Conservation (phyloP, 2,113 vertebrate genomes). For the Dromiciops gliroides region DNA sequence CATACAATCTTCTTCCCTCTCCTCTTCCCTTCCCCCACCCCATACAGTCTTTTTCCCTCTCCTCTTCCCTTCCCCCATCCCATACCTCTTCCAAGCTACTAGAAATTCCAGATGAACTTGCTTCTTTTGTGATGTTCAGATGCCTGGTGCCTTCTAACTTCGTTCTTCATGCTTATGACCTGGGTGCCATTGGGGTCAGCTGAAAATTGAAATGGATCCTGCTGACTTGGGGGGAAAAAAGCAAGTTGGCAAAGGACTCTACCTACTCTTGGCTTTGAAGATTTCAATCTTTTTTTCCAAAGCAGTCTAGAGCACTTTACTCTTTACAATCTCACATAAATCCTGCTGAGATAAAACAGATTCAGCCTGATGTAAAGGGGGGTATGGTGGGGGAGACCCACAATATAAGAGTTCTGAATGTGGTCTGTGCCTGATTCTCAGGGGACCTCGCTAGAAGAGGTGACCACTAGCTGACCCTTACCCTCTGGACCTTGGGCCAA, state of each 20-base stretch:
- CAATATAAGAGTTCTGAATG: background rate
- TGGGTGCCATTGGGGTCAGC: background rate
- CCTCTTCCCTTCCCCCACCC: background rate
- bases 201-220: background rate
- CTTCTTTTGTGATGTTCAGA: background rate
- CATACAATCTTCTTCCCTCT: background rate
- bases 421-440: background rate
- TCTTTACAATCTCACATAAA: background rate
- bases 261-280: background rate
- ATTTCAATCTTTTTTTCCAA: background rate
- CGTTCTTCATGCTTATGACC: background rate
- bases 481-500: background rate
- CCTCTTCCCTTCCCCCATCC: background rate
- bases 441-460: background rate
- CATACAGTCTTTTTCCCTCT: background rate
- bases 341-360: background rate
- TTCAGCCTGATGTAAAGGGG: background rate
- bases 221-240: background rate
- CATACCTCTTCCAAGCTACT: background rate
- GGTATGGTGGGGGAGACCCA: background rate
- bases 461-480: background rate
- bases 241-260: background rate
- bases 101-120: background rate
- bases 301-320: background rate
- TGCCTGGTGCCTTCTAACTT: background rate